These are phyloP conservation scores for Phocides pigmalion DNA, from an alignment of 1,140 invertebrate species.

Conservation along the genomic window DNA sequence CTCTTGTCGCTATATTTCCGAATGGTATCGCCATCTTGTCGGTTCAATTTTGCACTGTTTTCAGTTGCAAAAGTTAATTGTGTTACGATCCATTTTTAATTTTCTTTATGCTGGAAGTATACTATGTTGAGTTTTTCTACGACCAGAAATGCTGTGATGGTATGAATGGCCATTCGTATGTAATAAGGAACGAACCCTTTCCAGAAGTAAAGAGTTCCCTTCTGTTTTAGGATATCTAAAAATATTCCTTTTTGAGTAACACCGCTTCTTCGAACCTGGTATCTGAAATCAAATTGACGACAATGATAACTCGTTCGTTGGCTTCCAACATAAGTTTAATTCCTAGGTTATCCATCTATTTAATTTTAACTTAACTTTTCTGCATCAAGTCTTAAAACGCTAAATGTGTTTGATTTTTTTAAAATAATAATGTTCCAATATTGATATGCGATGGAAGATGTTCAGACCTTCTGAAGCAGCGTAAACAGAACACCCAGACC, in stretches of 20 bases:
- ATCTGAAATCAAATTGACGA: conserved; percentile 39
- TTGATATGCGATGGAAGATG: no score
- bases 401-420: no score
- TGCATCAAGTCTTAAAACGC: no score
- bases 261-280: conserved; percentile 85
- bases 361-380: no score
- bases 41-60: neutral
- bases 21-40: no score
- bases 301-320: no score
- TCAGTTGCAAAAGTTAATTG: neutral
- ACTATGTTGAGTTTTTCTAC: conserved; percentile 38
- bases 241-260: conserved; percentile 89
- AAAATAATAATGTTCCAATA: no score
- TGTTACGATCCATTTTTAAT: conserved; percentile 6
- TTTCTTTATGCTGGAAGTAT: conserved; percentile 13
- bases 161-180: conserved; percentile 45
- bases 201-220: conserved; percentile 86
- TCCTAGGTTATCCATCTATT: no score
- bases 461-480: no score
- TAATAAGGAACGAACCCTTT: conserved; percentile 89
- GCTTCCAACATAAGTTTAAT: no score
- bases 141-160: conserved; percentile 41
- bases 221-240: conserved; percentile 75
- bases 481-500: no score
- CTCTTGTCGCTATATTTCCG: no score